A percentile compares a stretch with the other conserved stretches of the same genome.
These are phyloP conservation scores for Spongia lamella DNA, from an alignment of 37 sponge, comb jelly and placozoan species.

Conservation along the genomic window DNA sequence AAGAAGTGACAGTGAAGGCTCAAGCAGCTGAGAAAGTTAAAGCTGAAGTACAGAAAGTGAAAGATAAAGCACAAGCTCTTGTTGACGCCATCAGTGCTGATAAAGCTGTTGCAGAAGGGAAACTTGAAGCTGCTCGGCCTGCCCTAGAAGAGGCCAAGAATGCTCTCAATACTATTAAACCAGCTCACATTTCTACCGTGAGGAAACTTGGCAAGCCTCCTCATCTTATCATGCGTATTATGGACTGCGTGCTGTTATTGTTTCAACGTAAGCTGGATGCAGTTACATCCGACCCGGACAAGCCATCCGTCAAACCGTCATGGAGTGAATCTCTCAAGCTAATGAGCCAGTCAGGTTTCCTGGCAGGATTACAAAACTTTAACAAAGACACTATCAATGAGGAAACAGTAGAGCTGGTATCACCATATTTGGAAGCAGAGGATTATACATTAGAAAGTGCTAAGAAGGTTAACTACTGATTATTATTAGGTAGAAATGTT, in stretches of 20 bases:
- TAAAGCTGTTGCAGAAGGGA: constrained; percentile 89
- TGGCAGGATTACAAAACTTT: constrained; percentile 85
- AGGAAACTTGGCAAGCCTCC: constrained; percentile 97
- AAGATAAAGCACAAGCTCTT: constrained; percentile 97
- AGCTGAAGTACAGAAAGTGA: constrained; percentile 95
- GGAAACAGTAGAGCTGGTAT: constrained; percentile 94
- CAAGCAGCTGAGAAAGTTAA: constrained; percentile 99
- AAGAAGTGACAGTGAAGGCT: constrained; percentile 95
- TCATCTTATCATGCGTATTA: constrained; percentile 99
- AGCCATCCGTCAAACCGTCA: constrained; percentile 83
- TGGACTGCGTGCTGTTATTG: constrained; percentile 96
- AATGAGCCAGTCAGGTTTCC: constrained; percentile 92
- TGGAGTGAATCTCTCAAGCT: constrained; percentile 97
- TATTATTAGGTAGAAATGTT: no score
- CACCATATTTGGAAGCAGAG: constrained; percentile 92
- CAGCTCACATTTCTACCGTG: constrained; percentile 95
- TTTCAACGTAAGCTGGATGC: constrained; percentile 70
- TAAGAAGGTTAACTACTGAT: constrained; percentile 62
- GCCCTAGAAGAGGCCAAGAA: constrained; percentile 95
- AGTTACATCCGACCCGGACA: constrained; percentile 73
- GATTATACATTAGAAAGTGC: constrained; percentile 93
- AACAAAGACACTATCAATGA: constrained; percentile 97
- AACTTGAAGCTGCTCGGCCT: constrained; percentile 90
- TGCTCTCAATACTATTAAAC: constrained; percentile 98
- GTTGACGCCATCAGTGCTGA: constrained; percentile 93